Base-by-base conservation (phyloP, 1,140 invertebrate species). In the Elymnias hypermnestra region DNA sequence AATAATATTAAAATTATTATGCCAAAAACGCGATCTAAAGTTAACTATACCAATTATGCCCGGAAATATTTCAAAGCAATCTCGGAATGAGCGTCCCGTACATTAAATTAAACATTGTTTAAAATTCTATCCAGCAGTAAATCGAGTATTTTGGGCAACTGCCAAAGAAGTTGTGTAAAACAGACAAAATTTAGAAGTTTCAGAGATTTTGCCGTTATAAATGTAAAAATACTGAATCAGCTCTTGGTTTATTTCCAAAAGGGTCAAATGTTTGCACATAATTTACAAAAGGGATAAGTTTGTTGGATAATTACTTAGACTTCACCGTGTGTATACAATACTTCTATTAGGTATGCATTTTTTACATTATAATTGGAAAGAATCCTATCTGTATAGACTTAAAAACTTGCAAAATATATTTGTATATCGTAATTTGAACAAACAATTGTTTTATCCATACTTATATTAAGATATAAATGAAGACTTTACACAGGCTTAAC, bases 101-200 rank as follows among this genome's bases (percentile, higher is more conserved):
- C 14, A 29, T 42, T 36, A 36, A 36, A 36, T 36, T 36, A 36
- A 36, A 36, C 33, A 36, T 10, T 36, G 33, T 21, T 36, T 36
- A 36, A 36, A 36, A 36, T 36, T 36, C 33, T 36, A 36, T 36
- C 17, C 33, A 19, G 33, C 38, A 36, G 35, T 19, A 39, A 47
- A 47, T 47, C 44, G 25, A 13, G 26, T 44, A 31, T 9, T 39
- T 47, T 47, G 44, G 36, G 19, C 29, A 39, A 14, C 36, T 9
- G 44, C 44, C 44, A 47, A 47, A 29, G 21, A 47, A 39, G 36
- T 47, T 46, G 43, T 46, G 35, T 47, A 22, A 47, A 47, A 47
- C 36, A 31, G 26, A 47, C 23, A 47, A 47, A 47, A 47, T 39
- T 38, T 25, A 26, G 38, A 40, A 26, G 13, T 18, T 26, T 17